Conservation (phyloP, 2,113 vertebrate species). For the sheep (Ovis aries) region DNA sequence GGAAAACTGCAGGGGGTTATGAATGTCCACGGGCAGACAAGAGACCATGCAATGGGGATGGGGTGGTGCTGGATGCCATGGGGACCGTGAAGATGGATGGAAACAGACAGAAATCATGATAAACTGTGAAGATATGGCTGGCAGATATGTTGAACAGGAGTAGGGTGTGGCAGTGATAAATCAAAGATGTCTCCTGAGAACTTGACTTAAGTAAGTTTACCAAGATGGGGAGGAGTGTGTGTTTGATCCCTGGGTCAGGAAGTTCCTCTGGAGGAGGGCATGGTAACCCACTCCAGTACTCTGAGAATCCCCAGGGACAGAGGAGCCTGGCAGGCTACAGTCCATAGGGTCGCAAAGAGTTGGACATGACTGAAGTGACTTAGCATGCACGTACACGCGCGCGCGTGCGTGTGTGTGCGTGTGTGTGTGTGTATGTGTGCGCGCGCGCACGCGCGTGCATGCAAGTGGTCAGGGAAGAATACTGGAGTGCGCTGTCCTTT, state of each 20-base stretch:
- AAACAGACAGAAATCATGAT: neutral
- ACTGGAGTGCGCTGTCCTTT: neutral
- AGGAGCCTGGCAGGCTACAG: neutral
- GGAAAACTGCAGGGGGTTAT: neutral
- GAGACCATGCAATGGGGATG: neutral
- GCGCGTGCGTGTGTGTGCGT: neutral
- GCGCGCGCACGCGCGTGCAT: accelerated
- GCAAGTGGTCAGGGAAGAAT: neutral
- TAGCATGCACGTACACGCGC: accelerated
- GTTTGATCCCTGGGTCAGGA: neutral
- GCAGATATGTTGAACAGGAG: neutral
- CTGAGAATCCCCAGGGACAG: neutral
- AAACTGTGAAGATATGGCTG: neutral
- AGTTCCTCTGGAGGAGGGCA: neutral
- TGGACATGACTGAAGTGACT: neutral
- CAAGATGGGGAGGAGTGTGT: neutral
- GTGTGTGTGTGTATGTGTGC: accelerated
- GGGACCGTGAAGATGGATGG: neutral
- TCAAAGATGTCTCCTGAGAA: neutral
- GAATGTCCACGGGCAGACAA: neutral
- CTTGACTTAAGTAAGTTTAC: neutral
- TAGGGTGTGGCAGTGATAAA: neutral
- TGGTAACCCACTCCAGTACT: neutral
- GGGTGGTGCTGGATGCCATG: neutral
- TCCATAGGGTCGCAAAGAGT: neutral